Percentiles rank a stretch among this genome's conserved stretches.
Conservation (phyloP, 1,140 invertebrate genomes). For the Ceratosolen solmsi region DNA sequence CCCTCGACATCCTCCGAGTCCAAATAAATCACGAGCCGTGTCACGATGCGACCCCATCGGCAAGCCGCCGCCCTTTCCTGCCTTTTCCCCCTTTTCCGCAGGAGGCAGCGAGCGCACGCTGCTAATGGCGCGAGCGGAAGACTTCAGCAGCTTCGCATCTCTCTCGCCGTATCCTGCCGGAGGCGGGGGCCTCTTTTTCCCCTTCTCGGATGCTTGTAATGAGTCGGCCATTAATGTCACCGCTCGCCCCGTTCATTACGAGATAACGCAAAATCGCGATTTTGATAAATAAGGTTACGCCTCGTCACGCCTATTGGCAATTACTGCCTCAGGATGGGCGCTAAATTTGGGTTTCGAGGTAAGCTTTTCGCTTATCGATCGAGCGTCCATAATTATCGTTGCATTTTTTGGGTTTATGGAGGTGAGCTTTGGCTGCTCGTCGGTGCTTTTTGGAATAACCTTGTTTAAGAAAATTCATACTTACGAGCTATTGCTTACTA, state of each 20-base stretch:
- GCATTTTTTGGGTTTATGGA: too few relatives aligned
- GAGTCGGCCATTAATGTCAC: neutral
- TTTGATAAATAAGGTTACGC: slow-evolving; percentile 7
- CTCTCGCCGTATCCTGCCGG: neutral
- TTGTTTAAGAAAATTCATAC: neutral
- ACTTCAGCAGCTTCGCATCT: neutral
- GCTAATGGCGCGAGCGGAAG: neutral
- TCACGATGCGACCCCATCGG: too few relatives aligned
- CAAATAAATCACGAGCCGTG: too few relatives aligned
- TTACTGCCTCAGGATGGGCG: neutral
- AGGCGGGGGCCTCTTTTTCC: neutral
- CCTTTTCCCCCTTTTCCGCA: neutral
- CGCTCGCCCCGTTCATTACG: neutral
- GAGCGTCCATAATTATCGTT: too few relatives aligned
- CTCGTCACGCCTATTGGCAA: neutral
- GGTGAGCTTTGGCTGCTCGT: too few relatives aligned
- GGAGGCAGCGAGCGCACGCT: neutral
- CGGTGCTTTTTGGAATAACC: neutral
- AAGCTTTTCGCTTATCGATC: too few relatives aligned
- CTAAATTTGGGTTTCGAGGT: neutral
- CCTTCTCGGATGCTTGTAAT: neutral
- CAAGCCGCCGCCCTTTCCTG: neutral
- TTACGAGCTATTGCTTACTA: too few relatives aligned
- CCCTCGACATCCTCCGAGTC: too few relatives aligned
- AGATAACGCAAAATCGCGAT: neutral